These are phyloP conservation scores for Aspiorhynchus laticeps DNA, from an alignment of 2,113 vertebrate genomes.

Conservation along the genomic window DNA sequence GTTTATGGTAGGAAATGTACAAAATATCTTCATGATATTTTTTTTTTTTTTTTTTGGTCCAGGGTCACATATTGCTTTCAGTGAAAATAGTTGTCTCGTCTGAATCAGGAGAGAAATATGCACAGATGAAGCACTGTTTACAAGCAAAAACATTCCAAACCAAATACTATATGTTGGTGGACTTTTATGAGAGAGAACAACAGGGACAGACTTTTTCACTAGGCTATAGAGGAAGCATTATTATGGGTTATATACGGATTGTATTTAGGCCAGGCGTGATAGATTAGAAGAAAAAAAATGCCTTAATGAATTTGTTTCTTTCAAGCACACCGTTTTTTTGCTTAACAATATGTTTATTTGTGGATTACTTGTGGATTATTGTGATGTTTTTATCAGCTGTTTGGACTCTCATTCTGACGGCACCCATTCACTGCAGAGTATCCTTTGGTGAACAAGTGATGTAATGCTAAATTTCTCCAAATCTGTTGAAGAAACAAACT, in stretches of 20 bases:
- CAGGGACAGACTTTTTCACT: not conserved
- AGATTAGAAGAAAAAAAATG: not conserved
- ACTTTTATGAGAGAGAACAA: not conserved
- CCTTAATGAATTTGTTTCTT: not conserved
- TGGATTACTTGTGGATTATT: not conserved
- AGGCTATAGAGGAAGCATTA: not conserved
- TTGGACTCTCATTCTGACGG: not conserved
- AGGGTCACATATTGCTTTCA: too few species aligned
- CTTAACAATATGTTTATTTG: not conserved
- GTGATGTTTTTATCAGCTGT: not conserved
- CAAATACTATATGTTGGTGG: too few species aligned
- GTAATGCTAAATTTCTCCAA: not conserved
- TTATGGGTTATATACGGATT: too few species aligned
- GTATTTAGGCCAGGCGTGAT: too few species aligned
- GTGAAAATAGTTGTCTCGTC: too few species aligned
- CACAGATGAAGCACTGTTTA: too few species aligned
- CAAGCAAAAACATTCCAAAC: too few species aligned
- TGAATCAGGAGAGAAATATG: too few species aligned
- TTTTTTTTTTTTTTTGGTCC: too few species aligned
- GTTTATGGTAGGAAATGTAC: too few species aligned
- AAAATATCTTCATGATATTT: too few species aligned
- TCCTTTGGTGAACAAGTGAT: not conserved
- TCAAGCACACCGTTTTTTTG: not conserved
- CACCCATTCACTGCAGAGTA: not conserved
- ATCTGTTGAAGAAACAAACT: not conserved